Evolutionary conservation across 2,113 vertebrate species (phyloP).

Genomic region (Pangasianodon gigas): DNA sequence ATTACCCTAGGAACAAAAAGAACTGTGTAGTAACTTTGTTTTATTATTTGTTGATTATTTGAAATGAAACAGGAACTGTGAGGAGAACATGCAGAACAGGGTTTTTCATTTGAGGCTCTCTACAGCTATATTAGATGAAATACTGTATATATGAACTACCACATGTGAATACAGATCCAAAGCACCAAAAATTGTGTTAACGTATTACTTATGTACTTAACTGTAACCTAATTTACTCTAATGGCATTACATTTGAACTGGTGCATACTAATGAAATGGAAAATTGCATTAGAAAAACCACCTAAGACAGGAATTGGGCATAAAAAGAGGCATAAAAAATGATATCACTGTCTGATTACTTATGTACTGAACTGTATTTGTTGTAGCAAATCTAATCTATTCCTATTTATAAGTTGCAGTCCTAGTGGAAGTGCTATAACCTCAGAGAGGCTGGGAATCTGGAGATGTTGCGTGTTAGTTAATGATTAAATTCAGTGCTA

Average conservation of each 20-base stretch:
- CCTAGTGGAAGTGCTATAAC: neutral
- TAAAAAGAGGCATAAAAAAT: neutral
- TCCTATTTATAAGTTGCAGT: neutral
- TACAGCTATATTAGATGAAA: neutral
- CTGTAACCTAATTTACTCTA: neutral
- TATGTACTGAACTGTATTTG: neutral
- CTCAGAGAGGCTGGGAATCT: neutral
- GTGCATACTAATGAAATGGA: slow-evolving; percentile 29
- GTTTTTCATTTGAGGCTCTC: neutral
- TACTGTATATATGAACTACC: neutral
- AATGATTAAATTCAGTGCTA: neutral
- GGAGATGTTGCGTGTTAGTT: neutral
- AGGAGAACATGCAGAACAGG: neutral
- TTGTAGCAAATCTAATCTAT: neutral
- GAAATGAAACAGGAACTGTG: neutral
- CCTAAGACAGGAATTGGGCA: neutral
- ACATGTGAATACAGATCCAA: neutral
- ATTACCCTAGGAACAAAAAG: too few relatives aligned
- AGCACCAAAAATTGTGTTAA: neutral
- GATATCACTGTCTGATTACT: neutral
- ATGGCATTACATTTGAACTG: slow-evolving; percentile 27
- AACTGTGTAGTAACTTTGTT: too few relatives aligned
- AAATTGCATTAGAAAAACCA: neutral
- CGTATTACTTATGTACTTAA: neutral
- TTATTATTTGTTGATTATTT: neutral